Conservation (phyloP, 1,140 invertebrate species). For the Rhizoglyphus robini region DNA sequence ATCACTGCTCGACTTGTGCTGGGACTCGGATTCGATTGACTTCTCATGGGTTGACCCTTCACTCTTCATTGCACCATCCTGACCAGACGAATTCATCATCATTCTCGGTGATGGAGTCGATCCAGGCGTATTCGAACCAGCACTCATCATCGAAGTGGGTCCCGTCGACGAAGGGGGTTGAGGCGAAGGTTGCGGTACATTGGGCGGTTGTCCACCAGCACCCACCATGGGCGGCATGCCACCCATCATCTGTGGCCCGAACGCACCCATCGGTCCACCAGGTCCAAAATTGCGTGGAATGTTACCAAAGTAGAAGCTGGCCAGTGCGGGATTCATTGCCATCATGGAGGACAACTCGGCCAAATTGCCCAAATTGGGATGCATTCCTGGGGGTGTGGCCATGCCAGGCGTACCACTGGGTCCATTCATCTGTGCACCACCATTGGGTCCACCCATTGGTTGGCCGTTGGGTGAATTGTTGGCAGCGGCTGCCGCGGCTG, state of each 20-base stretch:
- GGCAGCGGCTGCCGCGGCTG: not conserved
- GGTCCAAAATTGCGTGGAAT: constrained; percentile 5
- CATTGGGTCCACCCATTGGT: not conserved
- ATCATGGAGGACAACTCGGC: constrained; percentile 24
- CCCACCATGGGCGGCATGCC: not conserved
- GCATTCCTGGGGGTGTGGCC: not conserved
- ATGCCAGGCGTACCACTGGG: not conserved
- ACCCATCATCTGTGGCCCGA: not conserved
- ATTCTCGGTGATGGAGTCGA: not conserved
- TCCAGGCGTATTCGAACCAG: not conserved
- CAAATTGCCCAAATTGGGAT: not conserved
- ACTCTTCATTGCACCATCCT: not conserved
- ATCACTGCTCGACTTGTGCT: not conserved
- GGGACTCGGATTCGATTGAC: not conserved
- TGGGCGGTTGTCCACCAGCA: not conserved
- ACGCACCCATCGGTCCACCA: not conserved
- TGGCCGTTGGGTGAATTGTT: not conserved
- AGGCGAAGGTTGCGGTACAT: not conserved
- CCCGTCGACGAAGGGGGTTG: not conserved
- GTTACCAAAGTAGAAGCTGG: constrained; percentile 18
- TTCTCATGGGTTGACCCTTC: not conserved
- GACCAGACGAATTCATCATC: too few species aligned
- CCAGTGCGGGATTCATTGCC: constrained; percentile 17
- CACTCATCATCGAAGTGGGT: not conserved
- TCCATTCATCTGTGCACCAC: too few species aligned